Evolutionary conservation across 2,888 invertebrate genomes (phyloP).

Genomic region (Bugula neritina): DNA sequence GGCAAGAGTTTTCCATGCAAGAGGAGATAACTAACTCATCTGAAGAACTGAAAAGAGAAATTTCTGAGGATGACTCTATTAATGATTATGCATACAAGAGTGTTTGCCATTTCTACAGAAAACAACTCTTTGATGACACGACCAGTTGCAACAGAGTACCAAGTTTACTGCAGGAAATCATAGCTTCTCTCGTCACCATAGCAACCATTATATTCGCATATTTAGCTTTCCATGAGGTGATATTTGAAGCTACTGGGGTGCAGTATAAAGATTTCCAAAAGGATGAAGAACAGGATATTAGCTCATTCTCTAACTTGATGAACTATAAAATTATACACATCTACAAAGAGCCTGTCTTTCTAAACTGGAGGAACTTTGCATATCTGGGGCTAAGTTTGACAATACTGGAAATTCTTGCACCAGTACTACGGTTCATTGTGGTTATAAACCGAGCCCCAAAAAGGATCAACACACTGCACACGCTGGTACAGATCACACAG

Average conservation of each 20-base stretch:
- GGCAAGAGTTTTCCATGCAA: background rate
- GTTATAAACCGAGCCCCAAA: constrained; percentile 6
- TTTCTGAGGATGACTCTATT: background rate
- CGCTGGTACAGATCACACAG: background rate
- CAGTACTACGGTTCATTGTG: background rate
- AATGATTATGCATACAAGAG: background rate
- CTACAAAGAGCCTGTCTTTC: constrained; percentile 2
- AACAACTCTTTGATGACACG: background rate
- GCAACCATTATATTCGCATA: background rate
- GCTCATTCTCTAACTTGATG: too few species aligned
- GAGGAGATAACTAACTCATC: background rate
- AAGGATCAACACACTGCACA: constrained; percentile 14
- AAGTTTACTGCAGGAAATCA: background rate
- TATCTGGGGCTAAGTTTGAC: constrained; percentile 9
- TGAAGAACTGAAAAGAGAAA: background rate
- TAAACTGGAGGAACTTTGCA: constrained; percentile 16
- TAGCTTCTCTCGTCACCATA: background rate
- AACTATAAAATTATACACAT: background rate
- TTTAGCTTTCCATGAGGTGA: constrained; percentile 1
- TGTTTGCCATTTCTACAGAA: background rate
- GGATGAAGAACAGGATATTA: background rate
- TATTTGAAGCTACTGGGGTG: background rate
- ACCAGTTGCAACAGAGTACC: constrained; percentile 12
- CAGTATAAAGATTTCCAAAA: background rate
- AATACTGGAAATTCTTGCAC: background rate